Evolutionary conservation across 2,888 invertebrate genomes (phyloP).

Genomic region (Masnerella sp.): DNA sequence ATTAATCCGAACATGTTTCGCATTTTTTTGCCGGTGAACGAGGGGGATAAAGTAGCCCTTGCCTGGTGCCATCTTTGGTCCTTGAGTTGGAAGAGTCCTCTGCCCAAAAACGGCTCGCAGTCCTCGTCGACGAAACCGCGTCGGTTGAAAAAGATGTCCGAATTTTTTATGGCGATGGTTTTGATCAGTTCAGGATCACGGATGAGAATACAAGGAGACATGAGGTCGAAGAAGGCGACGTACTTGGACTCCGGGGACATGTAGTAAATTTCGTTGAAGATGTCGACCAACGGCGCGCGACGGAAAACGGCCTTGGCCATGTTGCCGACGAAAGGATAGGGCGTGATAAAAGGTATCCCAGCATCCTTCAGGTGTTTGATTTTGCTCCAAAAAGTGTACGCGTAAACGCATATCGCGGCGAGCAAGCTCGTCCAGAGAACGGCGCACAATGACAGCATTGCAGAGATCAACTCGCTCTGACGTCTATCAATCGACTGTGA

Average conservation of each 20-base stretch:
- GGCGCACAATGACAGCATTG: constrained; percentile 27
- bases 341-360: constrained; percentile 51
- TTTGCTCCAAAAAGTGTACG: constrained; percentile 39
- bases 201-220: constrained; percentile 65
- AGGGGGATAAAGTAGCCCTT: constrained; percentile 79
- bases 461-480: constrained; percentile 20
- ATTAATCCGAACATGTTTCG: constrained; percentile 79
- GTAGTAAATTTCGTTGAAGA: constrained; percentile 60
- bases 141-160: constrained; percentile 70
- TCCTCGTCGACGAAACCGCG: constrained; percentile 60
- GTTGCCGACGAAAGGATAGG: constrained; percentile 62
- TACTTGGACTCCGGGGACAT: constrained; percentile 63
- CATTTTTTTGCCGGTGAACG: constrained; percentile 81
- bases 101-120: constrained; percentile 64
- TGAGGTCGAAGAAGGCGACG: constrained; percentile 68
- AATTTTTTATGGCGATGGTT: constrained; percentile 67
- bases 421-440: constrained; percentile 16
- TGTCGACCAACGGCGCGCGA: constrained; percentile 19
- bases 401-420: constrained; percentile 8
- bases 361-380: constrained; percentile 33
- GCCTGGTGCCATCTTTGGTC: constrained; percentile 79
- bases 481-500: constrained; percentile 43
- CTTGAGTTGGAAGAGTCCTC: constrained; percentile 62
- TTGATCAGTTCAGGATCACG: constrained; percentile 72
- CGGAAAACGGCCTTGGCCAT: constrained; percentile 54